A percentile compares a stretch with the other conserved stretches of the same genome.
These are phyloP conservation scores for Coelogynopora nodosa DNA, from an alignment of 2,888 invertebrate species.

Conservation along the genomic window DNA sequence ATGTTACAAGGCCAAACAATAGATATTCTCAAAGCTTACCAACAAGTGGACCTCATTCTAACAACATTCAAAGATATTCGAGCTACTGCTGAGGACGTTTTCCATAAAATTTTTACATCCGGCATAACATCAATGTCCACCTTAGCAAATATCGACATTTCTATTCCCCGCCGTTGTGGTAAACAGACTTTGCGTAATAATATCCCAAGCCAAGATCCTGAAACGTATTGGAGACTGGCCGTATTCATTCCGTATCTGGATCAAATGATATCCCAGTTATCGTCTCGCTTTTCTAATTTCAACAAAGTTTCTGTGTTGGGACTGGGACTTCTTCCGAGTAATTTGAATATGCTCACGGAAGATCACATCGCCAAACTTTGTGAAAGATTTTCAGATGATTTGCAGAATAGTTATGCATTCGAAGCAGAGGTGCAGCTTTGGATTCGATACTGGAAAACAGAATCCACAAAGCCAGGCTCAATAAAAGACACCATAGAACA, in stretches of 20 bases:
- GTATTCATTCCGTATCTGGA: background rate
- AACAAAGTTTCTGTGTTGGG: background rate
- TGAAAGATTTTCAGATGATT: background rate
- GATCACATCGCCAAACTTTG: background rate
- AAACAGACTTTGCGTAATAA: background rate
- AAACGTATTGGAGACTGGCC: background rate
- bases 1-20: constrained; percentile 4
- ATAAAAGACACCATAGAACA: background rate
- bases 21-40: constrained; percentile 1
- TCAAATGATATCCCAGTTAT: background rate
- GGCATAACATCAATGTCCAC: constrained; percentile 5
- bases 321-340: background rate
- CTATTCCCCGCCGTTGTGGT: too few species aligned
- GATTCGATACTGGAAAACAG: background rate
- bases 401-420: background rate
- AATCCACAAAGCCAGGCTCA: background rate
- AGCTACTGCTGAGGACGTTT: constrained; percentile 21
- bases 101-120: background rate
- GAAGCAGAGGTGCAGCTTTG: background rate
- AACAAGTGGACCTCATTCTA: constrained; percentile 17
- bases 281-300: background rate
- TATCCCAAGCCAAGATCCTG: background rate
- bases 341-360: background rate
- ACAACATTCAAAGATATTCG: constrained; percentile 19
- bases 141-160: background rate